Evolutionary conservation across 2,797 vertebrate genomes (phyloP).

Genomic region (Myoxocephalus aenaeus): DNA sequence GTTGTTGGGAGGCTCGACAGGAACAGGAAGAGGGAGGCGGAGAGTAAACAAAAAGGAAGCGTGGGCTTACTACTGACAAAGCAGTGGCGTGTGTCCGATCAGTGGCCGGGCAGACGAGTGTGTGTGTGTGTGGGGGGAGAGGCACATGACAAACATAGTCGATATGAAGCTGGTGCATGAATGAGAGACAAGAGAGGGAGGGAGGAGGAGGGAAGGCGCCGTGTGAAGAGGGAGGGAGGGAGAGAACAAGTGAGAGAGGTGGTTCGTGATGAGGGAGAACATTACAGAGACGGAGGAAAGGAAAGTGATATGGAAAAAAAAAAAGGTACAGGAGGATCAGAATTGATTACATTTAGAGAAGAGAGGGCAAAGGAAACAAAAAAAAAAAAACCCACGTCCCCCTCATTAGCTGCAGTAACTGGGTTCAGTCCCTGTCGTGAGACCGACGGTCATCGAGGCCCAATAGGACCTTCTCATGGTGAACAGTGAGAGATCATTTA

Average conservation of each 20-base stretch:
- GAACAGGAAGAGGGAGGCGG: slow-evolving; percentile 17
- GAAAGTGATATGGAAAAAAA: background rate
- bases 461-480: slow-evolving; percentile 17
- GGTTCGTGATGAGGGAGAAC: slow-evolving; percentile 42
- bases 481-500: background rate
- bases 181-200: slow-evolving; percentile 53
- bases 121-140: background rate
- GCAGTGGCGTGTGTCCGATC: slow-evolving; percentile 44
- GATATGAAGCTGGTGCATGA: slow-evolving; percentile 59
- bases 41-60: slow-evolving; percentile 28
- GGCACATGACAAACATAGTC: slow-evolving; percentile 56
- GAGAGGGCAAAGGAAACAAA: background rate
- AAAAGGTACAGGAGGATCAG: background rate
- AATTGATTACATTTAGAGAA: slow-evolving; percentile 18
- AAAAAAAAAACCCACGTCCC: background rate
- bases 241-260: slow-evolving; percentile 27
- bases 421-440: background rate
- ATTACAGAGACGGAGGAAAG: slow-evolving; percentile 5
- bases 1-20: slow-evolving; percentile 33
- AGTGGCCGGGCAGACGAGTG: slow-evolving; percentile 24
- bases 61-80: slow-evolving; percentile 62
- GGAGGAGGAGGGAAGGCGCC: slow-evolving; percentile 24
- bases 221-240: slow-evolving; percentile 47
- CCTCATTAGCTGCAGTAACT: slow-evolving; percentile 1
- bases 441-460: background rate